Evolutionary conservation across 2,797 vertebrate genomes (phyloP).

Genomic region (Brotula barbata): DNA sequence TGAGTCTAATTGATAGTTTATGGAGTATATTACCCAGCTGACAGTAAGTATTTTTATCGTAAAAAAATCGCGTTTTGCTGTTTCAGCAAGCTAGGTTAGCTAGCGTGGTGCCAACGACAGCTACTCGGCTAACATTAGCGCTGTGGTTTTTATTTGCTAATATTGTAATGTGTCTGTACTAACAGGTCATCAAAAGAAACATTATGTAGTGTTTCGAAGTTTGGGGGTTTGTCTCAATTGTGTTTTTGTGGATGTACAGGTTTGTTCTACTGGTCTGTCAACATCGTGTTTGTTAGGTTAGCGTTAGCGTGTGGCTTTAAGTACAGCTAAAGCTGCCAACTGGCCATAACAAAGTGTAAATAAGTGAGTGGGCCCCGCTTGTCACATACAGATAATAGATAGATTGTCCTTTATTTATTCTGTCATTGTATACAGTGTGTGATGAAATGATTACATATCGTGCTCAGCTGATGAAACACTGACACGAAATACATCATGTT

Average conservation of each 20-base stretch:
- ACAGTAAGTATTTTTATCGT: not conserved
- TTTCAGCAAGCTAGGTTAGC: slow-evolving; percentile 12
- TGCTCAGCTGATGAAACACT: not conserved
- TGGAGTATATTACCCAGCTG: fast-evolving
- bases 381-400: too few relatives aligned
- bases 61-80: too few relatives aligned
- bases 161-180: not conserved
- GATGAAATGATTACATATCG: not conserved
- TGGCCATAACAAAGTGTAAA: not conserved
- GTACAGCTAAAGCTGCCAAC: slow-evolving; percentile 18
- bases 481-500: not conserved
- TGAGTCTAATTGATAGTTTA: fast-evolving
- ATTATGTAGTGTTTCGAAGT: not conserved
- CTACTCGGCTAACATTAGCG: slow-evolving; percentile 33
- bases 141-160: not conserved
- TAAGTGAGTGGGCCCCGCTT: not conserved
- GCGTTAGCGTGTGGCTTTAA: not conserved
- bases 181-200: not conserved
- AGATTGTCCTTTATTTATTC: not conserved
- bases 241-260: not conserved
- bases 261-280: slow-evolving; percentile 18
- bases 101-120: slow-evolving; percentile 31
- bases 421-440: not conserved
- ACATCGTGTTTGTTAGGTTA: slow-evolving; percentile 1
- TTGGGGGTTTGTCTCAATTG: not conserved